A percentile compares a stretch with the other conserved stretches of the same genome.
Evolutionary conservation across 2,113 vertebrate genomes (phyloP).

Genomic region (Stictonetta naevosa): DNA sequence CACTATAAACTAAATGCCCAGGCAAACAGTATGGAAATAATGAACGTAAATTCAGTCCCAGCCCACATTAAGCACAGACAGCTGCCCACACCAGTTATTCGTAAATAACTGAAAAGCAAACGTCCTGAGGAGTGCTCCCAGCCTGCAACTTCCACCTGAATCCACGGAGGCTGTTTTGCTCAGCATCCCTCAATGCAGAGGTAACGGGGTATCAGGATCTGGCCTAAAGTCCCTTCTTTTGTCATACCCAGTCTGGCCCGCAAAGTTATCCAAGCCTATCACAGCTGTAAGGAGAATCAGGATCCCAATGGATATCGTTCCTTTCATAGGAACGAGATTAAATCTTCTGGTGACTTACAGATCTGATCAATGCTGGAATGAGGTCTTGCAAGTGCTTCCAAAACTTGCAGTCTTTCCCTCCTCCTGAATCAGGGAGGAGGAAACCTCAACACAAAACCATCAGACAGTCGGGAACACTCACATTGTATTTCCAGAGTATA

Average conservation of each 20-base stretch:
- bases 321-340: not conserved
- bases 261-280: not conserved
- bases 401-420: not conserved
- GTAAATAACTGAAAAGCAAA: not conserved
- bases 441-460: not conserved
- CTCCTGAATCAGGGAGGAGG: not conserved
- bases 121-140: not conserved
- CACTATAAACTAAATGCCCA: not conserved
- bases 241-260: not conserved
- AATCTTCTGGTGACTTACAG: not conserved
- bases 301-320: fast-evolving
- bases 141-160: not conserved
- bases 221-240: not conserved
- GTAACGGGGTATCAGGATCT: not conserved
- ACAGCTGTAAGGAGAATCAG: not conserved
- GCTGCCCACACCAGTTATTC: not conserved
- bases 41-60: too few relatives aligned
- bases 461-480: not conserved
- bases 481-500: not conserved
- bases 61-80: not conserved
- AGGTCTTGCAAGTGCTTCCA: not conserved
- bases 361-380: not conserved
- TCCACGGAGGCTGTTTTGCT: not conserved
- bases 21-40: not conserved
- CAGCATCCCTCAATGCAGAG: not conserved